Evolutionary conservation across 2,113 vertebrate species (phyloP).

Genomic region (Capreolus pygargus): DNA sequence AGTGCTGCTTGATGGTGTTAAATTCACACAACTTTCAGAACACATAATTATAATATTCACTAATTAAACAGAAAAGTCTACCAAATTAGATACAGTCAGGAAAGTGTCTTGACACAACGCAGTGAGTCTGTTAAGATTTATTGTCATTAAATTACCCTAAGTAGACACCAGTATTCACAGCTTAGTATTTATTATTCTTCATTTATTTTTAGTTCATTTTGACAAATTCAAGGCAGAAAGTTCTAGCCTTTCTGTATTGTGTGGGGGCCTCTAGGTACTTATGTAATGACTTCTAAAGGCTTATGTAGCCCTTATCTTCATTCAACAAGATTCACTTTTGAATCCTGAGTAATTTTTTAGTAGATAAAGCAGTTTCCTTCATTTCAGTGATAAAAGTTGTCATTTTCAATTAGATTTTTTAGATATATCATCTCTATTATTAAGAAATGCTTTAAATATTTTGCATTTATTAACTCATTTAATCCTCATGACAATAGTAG

Average conservation of each 20-base stretch:
- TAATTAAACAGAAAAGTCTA: conserved; percentile 67
- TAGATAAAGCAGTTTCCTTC: neutral
- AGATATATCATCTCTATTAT: neutral
- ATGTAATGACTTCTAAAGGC: conserved; percentile 34
- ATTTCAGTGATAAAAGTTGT: conserved; percentile 4
- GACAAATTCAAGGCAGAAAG: conserved; percentile 36
- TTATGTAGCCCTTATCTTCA: conserved; percentile 39
- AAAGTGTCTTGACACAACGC: conserved; percentile 49
- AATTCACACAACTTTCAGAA: conserved; percentile 56
- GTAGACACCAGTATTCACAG: conserved; percentile 36
- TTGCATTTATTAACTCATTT: neutral
- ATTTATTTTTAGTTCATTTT: conserved; percentile 63
- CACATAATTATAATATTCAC: conserved; percentile 66
- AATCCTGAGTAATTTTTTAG: conserved; percentile 39
- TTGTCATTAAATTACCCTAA: conserved; percentile 63
- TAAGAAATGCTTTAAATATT: neutral
- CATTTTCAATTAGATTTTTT: neutral
- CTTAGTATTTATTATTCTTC: conserved; percentile 61
- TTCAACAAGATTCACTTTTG: neutral
- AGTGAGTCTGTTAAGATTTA: conserved; percentile 44
- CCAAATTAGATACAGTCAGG: conserved; percentile 46
- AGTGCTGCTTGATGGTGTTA: conserved; percentile 40
- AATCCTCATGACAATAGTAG: neutral
- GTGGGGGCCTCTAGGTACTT: conserved; percentile 31
- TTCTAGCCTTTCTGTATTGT: conserved; percentile 28